Base-by-base conservation (phyloP, 2,113 vertebrate genomes). In the Numida meleagris region DNA sequence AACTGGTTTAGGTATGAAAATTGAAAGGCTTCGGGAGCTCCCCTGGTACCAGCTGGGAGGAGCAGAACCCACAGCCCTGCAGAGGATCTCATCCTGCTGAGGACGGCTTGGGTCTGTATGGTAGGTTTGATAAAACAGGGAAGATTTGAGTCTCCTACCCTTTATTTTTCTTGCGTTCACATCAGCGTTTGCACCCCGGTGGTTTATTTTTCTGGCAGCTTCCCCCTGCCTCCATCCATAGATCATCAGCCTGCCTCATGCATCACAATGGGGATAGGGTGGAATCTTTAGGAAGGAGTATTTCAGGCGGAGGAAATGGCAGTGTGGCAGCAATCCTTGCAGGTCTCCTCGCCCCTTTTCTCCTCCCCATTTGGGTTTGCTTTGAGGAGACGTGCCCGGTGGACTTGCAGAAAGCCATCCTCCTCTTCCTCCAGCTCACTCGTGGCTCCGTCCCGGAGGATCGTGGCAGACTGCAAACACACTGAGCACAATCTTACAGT, bases 391-490 rank as follows among this genome's bases (percentile, higher is more conserved):
- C 2, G 4, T 31, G 43, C 23, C 33, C 38, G 24, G 58, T 20
- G 12, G n/a, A 14, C 45, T 46, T 33, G 51, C 3, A 1, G 29
- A 72, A 45, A 55, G 3, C 38, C 8, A 5, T 21, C 80, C 31
- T 46, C 45, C 83, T 66, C 53, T 16, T 55, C 46, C 84, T 66
- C 27, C 77, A 75, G 73, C 80, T 92, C 68, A 1, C 51, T 88
- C 9, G 0, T 27, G 8, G 57, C 2, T 1, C 92, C 63, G 12
- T 87, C 96, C 91, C 80, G 8, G 66, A 79, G 90, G 83, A 51
- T 40, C 29, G 24, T 57, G 59, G 55, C 93, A 94, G 94, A 76
- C 84, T 94, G 87, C 89, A 94, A 93, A 95, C 93, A 91, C 12
- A 2, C 89, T 82, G 45, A 1, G 67, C 72, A 21, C 87, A 79